Evolutionary conservation across 2,888 invertebrate species (phyloP), one percentile per base, ranked within the genome.

Genomic region (Gasteruption jaculator): DNA sequence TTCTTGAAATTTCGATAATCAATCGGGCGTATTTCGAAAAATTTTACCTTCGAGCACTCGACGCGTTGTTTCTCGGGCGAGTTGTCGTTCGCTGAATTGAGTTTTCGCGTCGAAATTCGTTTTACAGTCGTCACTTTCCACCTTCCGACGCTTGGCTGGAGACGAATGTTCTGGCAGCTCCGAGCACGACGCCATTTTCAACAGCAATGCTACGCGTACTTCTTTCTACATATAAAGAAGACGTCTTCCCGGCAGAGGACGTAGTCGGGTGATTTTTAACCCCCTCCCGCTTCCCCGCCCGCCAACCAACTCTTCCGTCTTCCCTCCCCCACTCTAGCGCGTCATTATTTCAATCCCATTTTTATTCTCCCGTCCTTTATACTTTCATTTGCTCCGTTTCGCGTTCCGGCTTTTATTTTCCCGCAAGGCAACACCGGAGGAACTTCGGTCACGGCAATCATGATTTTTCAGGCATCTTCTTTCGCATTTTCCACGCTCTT

Each of bases 111-210:
- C 43, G 34, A 48, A 50, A 31, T 56, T 51, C 38, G 51, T 42
- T 38, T 42, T 54, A 50, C 57, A 60, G 34, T 43, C 53, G 54
- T 59, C 55, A 39, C 56, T 54, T 46, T 69, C 68, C 48, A 70
- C 54, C 58, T 67, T 70, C 49, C 69, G 60, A 53, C 71, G 65
- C 61, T 70, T 71, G 42, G 62, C 64, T 57, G 65, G 63, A 55
- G 70, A 68, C 56, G 68, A 66, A 64, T 67, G 66, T 55, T 69
- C 66, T 57, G 60, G 63, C 56, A 65, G 59, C 61, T 72, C 68
- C 60, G 67, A 58, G 54, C 63, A 56, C 55, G 71, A 68, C 71
- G 71, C 72, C 72, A 72, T 72, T 64, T 71, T 71, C 63, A 51
- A 62, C 64, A 63, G 61, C 63, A 65, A 66, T 66, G 67, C 58